Evolutionary conservation across 2,888 invertebrate genomes (phyloP).

Genomic region (Blomia tropicalis): DNA sequence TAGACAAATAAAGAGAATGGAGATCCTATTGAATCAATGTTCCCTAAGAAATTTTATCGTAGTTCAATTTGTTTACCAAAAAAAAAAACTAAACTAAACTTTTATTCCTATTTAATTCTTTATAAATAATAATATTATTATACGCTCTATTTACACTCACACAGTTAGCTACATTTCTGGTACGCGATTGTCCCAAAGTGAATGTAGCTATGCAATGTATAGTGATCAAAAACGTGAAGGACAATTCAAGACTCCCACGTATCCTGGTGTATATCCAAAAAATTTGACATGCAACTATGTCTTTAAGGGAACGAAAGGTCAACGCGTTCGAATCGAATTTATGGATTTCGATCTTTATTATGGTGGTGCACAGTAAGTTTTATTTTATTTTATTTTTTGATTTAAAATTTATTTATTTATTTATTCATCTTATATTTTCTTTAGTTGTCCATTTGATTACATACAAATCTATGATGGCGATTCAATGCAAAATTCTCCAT

Average conservation of each 20-base stretch:
- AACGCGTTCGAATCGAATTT: slow-evolving; percentile 85
- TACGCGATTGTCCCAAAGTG: slow-evolving; percentile 62
- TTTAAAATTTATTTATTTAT: neutral
- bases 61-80: no score
- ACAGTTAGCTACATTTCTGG: slow-evolving; percentile 40
- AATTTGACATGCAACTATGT: slow-evolving; percentile 77
- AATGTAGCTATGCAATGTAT: slow-evolving; percentile 66
- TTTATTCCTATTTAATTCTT: no score
- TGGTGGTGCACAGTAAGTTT: slow-evolving; percentile 89
- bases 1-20: no score
- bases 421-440: neutral
- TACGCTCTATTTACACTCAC: no score
- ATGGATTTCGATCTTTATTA: slow-evolving; percentile 95
- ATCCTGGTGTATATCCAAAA: slow-evolving; percentile 97
- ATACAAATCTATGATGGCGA: slow-evolving; percentile 91
- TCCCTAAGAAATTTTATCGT: no score
- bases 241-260: slow-evolving; percentile 83
- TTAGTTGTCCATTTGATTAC: slow-evolving; percentile 94
- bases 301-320: slow-evolving; percentile 72
- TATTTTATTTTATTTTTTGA: slow-evolving; percentile 18
- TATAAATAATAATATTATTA: no score
- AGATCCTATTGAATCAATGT: no score
- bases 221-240: slow-evolving; percentile 56
- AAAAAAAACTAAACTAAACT: neutral
- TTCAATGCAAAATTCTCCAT: slow-evolving; percentile 59